Conservation (phyloP, 2,888 invertebrate species). For the Desoria tigrina region DNA sequence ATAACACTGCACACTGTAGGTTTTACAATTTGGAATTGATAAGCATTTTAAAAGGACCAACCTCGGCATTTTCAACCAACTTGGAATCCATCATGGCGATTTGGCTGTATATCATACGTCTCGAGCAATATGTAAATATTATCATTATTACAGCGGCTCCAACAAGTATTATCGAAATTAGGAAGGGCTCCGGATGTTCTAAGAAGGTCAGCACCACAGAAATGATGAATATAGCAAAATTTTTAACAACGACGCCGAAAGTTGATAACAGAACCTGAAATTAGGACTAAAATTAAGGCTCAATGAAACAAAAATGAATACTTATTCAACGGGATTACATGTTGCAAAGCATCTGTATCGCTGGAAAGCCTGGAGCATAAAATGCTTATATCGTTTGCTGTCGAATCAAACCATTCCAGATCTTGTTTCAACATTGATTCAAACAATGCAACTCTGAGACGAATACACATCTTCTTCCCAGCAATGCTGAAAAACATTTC, state of each 20-base stretch:
- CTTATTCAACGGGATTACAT: slow-evolving; percentile 3
- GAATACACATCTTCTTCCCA: slow-evolving; percentile 17
- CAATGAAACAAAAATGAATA: background rate
- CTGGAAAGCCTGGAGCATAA: slow-evolving; percentile 27
- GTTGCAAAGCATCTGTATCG: slow-evolving; percentile 25
- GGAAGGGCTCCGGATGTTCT: background rate
- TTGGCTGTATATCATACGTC: background rate
- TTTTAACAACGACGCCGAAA: background rate
- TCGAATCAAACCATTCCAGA: slow-evolving; percentile 39
- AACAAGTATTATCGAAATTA: background rate
- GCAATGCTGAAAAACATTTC: slow-evolving; percentile 29
- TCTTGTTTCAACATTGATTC: slow-evolving; percentile 31
- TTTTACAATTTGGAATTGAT: too few species aligned
- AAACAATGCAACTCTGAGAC: slow-evolving; percentile 26
- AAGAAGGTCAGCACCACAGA: background rate
- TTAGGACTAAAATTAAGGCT: background rate
- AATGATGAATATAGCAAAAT: background rate
- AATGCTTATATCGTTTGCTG: slow-evolving; percentile 40
- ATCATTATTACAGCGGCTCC: background rate
- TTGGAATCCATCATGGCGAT: background rate
- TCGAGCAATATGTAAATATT: background rate
- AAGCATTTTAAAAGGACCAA: too few species aligned
- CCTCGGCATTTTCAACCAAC: background rate
- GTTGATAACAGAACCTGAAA: background rate
- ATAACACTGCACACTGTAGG: too few species aligned